phyloP scores from a whole-genome alignment of 2,797 vertebrate species.

The Alfaro cultratus region DNA sequence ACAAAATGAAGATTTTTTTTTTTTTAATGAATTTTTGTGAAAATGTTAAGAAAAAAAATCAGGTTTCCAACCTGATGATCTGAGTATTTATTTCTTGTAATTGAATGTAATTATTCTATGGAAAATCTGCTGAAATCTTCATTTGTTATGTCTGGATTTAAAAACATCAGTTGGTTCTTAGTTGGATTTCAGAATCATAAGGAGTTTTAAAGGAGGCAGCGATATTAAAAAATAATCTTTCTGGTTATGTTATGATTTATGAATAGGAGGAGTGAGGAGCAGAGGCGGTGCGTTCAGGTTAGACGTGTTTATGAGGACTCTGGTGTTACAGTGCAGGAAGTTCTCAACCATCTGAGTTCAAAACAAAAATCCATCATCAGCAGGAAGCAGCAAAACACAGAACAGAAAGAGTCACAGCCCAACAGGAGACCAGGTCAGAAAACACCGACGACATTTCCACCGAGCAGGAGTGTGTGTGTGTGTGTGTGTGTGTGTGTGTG shows the following conservation, averaged over 20 bases:
- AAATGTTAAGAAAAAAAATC: too few relatives aligned
- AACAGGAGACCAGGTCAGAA: constrained; percentile 44
- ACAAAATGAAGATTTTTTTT: neutral
- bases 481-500: constrained; percentile 24
- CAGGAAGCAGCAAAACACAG: constrained; percentile 62
- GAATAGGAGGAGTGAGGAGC: neutral
- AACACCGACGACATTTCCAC: constrained; percentile 48
- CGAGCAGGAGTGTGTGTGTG: constrained; percentile 31
- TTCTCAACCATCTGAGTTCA: constrained; percentile 30
- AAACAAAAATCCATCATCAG: constrained; percentile 53
- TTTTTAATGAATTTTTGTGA: too few relatives aligned
- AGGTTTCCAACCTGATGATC: neutral
- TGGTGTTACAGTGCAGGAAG: constrained; percentile 28
- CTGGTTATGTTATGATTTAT: neutral
- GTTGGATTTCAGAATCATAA: too few relatives aligned
- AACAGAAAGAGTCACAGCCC: constrained; percentile 49
- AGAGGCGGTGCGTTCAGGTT: neutral
- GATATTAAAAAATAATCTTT: too few relatives aligned
- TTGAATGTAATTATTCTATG: neutral
- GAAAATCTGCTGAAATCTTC: neutral
- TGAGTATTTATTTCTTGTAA: neutral
- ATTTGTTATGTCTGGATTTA: neutral
- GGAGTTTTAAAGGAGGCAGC: neutral
- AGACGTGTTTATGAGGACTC: constrained; percentile 50
- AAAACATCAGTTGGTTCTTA: neutral